These are phyloP conservation scores for Miniopterus natalensis DNA, from an alignment of 2,113 vertebrate species.

Conservation along the genomic window DNA sequence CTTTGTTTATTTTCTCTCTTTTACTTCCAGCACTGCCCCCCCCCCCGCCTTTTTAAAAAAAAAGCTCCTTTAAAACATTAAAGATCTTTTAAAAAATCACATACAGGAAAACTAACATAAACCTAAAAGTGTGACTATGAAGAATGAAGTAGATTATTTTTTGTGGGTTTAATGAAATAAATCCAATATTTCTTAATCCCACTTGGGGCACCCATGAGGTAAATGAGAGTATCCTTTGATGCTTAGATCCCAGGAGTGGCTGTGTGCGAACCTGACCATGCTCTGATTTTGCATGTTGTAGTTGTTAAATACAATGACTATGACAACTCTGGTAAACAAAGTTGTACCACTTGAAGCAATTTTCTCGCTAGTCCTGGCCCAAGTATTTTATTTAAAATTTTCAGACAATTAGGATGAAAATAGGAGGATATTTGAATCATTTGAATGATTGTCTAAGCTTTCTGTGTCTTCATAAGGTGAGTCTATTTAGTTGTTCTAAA, in stretches of 20 bases:
- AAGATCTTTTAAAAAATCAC: neutral
- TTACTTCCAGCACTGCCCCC: neutral
- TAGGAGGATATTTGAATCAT: neutral
- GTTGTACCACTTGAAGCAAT: neutral
- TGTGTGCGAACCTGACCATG: neutral
- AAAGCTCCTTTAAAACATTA: neutral
- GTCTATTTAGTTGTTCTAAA: neutral
- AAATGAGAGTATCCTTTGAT: neutral
- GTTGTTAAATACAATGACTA: neutral
- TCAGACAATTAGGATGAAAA: slow-evolving; percentile 29
- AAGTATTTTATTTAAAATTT: slow-evolving; percentile 20
- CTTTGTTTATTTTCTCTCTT: neutral
- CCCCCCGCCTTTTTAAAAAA: neutral
- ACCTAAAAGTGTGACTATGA: neutral
- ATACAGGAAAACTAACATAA: neutral
- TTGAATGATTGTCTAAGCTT: neutral
- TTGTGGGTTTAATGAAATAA: neutral
- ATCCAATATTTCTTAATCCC: no score
- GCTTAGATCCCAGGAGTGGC: neutral
- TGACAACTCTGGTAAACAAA: neutral
- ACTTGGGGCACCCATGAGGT: neutral
- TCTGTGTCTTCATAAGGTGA: neutral
- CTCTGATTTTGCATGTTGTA: neutral
- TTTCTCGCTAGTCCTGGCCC: neutral
- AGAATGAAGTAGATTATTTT: neutral